Percentiles rank a stretch among this genome's conserved stretches.
phyloP scores from a whole-genome alignment of 2,113 vertebrate species.

The Numida meleagris region DNA sequence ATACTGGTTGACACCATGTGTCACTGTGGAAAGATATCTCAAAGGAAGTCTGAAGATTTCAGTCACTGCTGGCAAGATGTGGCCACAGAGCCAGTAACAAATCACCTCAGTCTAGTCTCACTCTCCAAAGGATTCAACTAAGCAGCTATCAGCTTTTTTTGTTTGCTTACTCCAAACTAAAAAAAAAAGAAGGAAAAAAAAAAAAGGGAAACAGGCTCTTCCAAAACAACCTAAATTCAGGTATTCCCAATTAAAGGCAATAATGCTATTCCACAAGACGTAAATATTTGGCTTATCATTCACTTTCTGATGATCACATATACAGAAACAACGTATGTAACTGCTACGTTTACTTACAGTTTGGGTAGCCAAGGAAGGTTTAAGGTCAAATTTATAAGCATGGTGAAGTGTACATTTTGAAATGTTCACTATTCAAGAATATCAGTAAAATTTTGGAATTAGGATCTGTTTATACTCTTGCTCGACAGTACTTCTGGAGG shows the following conservation, averaged over 20 bases:
- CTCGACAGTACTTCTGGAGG: background rate
- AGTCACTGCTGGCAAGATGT: background rate
- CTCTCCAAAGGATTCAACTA: background rate
- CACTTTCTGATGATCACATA: background rate
- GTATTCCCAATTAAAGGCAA: background rate
- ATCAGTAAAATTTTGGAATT: background rate
- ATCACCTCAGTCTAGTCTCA: rapidly evolving
- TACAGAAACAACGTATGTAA: background rate
- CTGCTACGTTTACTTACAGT: background rate
- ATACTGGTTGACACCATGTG: rapidly evolving
- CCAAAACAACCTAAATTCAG: background rate
- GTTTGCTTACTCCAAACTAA: background rate
- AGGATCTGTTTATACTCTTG: background rate
- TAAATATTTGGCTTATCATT: background rate
- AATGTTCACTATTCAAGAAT: background rate
- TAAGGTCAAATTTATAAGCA: background rate
- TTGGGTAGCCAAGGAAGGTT: background rate
- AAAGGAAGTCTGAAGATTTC: background rate
- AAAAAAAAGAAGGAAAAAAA: background rate
- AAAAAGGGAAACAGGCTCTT: background rate
- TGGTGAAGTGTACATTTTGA: background rate
- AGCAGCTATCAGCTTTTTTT: background rate
- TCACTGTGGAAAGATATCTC: background rate
- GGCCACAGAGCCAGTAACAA: background rate
- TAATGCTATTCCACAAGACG: background rate